Base-by-base conservation (phyloP, 2,113 vertebrate species). In the Etheostoma cragini region DNA sequence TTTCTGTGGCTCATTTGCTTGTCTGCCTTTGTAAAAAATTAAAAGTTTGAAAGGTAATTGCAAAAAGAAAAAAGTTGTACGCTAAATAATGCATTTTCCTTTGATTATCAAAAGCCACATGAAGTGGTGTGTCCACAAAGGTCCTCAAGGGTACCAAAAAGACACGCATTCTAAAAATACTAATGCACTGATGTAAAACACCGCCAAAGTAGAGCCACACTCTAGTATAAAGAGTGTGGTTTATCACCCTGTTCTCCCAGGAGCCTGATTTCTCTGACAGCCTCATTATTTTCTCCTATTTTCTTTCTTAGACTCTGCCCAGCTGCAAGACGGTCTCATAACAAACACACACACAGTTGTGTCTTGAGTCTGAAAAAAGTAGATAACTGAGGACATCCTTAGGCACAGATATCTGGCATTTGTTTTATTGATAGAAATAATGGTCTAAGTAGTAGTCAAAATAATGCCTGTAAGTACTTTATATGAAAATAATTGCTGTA, bases 31-130 rank as follows among this genome's bases (percentile, higher is more conserved):
- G 66, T 71, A 62, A 75, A 77, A 82, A 84, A 56, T 54, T 6
- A 65, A 63, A 57, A 57, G 54, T 30, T 33, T 66, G 26, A 45
- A 69, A 72, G 63, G 62, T 74, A 74, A 74, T 62, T 86, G 85
- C 63, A 78, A 84, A 72, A 82, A 88, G 53, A 67, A 76, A 12
- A 63, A 45, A 33, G 60, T 70, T 57, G 42, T 66, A 56, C 24
- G 61, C 57, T 46, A 81, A 86, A 82, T 80, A 82, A 79, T 83
- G 73, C 22, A 38, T 70, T 83, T 80, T 69, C 38, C 53, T 85
- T 52, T 67, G 24, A 83, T 81, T 81, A 89, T 85, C 88, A 87
- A 83, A 71, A n/a, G 57, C 57, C 77, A 75, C 60, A 84, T 80
- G 61, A 88, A 81, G 71, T 54, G 45, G 45, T 30, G 63, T 70